These are phyloP conservation scores for Pelecanoides urinatrix DNA, from an alignment of 2,113 vertebrate species.

Conservation along the genomic window DNA sequence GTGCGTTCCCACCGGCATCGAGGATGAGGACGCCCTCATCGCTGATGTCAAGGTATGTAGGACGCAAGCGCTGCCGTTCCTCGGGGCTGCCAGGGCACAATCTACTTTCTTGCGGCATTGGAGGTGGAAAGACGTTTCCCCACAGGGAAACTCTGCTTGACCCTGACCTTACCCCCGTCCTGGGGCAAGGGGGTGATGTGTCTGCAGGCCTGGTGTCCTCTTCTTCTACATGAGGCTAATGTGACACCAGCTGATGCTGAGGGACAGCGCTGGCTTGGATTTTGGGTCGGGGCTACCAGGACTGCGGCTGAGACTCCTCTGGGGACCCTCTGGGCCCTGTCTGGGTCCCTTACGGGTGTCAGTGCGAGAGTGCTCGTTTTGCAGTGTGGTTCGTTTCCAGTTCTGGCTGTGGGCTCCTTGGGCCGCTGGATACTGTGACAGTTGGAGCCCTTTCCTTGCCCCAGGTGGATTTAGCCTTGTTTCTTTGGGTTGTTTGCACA, in stretches of 20 bases:
- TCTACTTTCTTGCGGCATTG: fast-evolving
- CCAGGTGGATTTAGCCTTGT: neutral
- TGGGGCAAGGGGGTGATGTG: neutral
- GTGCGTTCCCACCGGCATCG: constrained; percentile 90
- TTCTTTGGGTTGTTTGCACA: neutral
- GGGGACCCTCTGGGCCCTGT: neutral
- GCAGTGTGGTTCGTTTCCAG: neutral
- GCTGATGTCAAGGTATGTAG: constrained; percentile 84
- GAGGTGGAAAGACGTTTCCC: neutral
- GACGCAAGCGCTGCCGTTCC: fast-evolving
- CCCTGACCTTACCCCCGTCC: fast-evolving
- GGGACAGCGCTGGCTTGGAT: neutral
- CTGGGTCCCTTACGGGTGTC: neutral
- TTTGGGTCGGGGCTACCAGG: neutral
- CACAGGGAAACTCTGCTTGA: neutral
- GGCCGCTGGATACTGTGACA: neutral
- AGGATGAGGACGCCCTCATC: constrained; percentile 86
- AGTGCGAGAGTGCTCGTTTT: too few species aligned
- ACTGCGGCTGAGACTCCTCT: neutral
- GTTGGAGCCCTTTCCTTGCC: neutral
- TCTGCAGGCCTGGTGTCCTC: neutral
- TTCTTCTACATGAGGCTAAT: neutral
- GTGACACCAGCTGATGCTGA: neutral
- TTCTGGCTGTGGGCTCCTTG: neutral
- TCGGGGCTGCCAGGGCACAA: fast-evolving